phyloP scores from a whole-genome alignment of 92 coral and sea anemone species.

The Phenganax stokvisi region DNA sequence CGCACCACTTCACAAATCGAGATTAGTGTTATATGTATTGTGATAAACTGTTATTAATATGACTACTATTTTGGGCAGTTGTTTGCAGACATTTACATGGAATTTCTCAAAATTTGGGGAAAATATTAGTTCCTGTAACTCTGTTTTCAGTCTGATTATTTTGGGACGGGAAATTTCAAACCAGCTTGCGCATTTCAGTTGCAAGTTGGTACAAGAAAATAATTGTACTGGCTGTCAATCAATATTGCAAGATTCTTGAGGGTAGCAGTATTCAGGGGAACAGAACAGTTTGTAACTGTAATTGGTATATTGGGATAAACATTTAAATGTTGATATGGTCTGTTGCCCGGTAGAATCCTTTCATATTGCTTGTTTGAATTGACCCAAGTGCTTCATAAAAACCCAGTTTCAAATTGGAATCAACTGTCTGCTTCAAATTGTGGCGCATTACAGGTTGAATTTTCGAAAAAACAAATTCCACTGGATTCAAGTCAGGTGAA shows the following conservation, averaged over 20 bases:
- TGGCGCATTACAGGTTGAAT: slow-evolving; percentile 45
- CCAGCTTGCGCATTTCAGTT: too few species aligned
- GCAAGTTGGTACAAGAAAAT: too few species aligned
- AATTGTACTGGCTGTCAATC: too few species aligned
- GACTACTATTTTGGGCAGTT: background rate
- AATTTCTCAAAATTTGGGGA: too few species aligned
- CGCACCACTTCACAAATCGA: too few species aligned
- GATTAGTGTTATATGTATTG: too few species aligned
- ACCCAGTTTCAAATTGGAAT: slow-evolving; percentile 30
- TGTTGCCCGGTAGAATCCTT: slow-evolving; percentile 23
- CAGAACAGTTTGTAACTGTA: too few species aligned
- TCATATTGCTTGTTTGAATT: slow-evolving; percentile 37
- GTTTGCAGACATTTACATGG: background rate
- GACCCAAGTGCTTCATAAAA: slow-evolving; percentile 37
- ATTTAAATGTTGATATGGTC: slow-evolving; percentile 1
- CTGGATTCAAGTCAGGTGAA: slow-evolving; percentile 57
- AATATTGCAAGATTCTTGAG: too few species aligned
- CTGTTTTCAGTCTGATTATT: background rate
- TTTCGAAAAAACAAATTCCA: slow-evolving; percentile 51
- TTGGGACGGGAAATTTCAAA: background rate
- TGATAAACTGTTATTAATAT: too few species aligned
- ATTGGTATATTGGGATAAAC: background rate
- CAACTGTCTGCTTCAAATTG: slow-evolving; percentile 33
- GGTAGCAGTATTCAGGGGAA: too few species aligned
- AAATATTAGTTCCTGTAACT: background rate